phyloP scores from a whole-genome alignment of 1,140 invertebrate species.

The Palaemon carinicauda region DNA sequence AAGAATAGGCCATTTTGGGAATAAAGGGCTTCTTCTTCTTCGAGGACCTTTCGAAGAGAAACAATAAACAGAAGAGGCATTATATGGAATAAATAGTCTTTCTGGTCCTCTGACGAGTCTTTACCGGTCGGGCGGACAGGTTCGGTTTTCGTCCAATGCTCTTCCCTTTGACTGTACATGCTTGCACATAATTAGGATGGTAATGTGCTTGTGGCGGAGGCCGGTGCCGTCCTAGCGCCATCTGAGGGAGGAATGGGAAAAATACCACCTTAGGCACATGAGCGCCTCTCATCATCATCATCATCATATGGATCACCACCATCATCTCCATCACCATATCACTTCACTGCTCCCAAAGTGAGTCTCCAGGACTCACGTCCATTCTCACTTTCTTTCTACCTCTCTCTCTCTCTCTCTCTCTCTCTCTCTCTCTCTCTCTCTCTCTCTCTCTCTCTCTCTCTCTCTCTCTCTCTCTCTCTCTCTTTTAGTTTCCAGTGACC shows the following conservation, averaged over 20 bases:
- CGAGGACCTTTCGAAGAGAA: neutral
- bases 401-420: too few relatives aligned
- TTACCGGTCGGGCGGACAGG: conserved; percentile 32
- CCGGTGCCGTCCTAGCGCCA: conserved; percentile 32
- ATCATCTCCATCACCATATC: too few relatives aligned
- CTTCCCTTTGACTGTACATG: conserved; percentile 40
- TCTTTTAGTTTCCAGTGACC: too few relatives aligned
- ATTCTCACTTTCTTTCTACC: too few relatives aligned
- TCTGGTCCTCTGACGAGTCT: conserved; percentile 22
- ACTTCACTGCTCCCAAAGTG: too few relatives aligned
- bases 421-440: too few relatives aligned
- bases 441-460: too few relatives aligned
- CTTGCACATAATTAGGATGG: conserved; percentile 38
- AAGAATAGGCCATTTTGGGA: neutral
- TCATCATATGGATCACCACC: neutral
- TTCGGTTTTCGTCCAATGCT: conserved; percentile 39
- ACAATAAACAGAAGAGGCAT: neutral
- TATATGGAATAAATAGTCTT: neutral
- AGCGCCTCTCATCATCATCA: neutral
- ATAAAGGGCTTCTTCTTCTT: conserved; percentile 15
- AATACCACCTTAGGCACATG: conserved; percentile 26
- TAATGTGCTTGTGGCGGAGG: conserved; percentile 29
- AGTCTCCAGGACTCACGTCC: too few relatives aligned
- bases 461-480: too few relatives aligned
- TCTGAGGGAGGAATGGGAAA: conserved; percentile 40